Conservation (phyloP, 2,888 invertebrate genomes). For the Caenorhabditis drosophilae region DNA sequence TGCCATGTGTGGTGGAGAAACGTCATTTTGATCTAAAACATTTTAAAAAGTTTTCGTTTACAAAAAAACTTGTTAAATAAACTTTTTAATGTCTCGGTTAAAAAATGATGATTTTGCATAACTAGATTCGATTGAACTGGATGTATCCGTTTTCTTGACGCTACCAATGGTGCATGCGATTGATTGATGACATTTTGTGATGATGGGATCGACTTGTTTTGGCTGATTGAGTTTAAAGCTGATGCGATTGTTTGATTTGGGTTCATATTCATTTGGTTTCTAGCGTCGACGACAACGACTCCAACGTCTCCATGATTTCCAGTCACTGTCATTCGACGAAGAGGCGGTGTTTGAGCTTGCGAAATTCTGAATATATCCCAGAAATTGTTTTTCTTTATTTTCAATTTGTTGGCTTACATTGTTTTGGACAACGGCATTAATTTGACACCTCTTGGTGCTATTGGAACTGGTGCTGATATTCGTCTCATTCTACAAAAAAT, state of each 20-base stretch:
- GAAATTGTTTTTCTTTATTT: no score
- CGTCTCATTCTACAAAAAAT: no score
- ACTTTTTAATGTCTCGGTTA: no score
- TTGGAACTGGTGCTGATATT: no score
- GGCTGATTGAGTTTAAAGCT: conserved; percentile 6
- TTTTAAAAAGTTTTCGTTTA: no score
- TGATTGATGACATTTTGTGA: conserved; percentile 5
- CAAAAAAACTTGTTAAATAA: no score
- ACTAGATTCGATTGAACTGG: conserved; percentile 3
- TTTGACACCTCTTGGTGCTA: no score
- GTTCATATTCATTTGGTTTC: not conserved
- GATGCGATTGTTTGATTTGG: conserved; percentile 12
- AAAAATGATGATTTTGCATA: not conserved
- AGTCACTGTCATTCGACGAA: conserved; percentile 26
- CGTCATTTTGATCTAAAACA: no score
- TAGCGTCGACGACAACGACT: conserved; percentile 26
- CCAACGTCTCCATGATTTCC: conserved; percentile 30
- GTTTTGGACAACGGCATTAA: no score
- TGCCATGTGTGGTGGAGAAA: conserved; percentile 30
- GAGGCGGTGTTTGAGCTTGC: conserved; percentile 14
- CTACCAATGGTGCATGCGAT: conserved; percentile 47
- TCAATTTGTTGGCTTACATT: no score
- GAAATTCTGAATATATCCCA: no score
- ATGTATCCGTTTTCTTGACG: conserved; percentile 41
- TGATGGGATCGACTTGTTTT: not conserved